These are phyloP conservation scores for Heliconius cydno DNA, from an alignment of 2,888 invertebrate species.

Conservation along the genomic window DNA sequence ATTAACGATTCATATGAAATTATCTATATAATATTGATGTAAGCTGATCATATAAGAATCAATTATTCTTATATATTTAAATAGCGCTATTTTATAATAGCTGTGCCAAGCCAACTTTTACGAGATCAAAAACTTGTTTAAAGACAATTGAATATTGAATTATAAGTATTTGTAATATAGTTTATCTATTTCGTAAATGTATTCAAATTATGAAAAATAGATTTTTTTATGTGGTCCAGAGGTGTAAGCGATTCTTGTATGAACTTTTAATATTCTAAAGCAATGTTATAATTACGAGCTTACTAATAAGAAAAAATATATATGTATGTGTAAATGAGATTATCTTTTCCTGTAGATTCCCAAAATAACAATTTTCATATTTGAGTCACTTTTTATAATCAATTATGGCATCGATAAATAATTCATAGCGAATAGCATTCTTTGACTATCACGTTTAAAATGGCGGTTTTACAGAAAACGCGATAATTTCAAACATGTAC, in stretches of 20 bases:
- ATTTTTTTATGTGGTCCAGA: constrained; percentile 11
- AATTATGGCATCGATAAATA: not conserved
- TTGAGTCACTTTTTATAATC: not conserved
- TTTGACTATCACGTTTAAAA: not conserved
- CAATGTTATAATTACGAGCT: not conserved
- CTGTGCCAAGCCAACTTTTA: not conserved
- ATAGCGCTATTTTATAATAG: constrained; percentile 1
- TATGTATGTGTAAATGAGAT: not conserved
- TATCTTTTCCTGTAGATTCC: not conserved
- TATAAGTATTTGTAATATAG: not conserved
- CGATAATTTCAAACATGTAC: not conserved
- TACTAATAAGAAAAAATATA: not conserved
- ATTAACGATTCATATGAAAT: constrained; percentile 12
- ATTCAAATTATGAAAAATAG: not conserved
- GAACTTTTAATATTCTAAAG: not conserved
- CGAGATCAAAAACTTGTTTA: not conserved
- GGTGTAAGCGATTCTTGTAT: not conserved
- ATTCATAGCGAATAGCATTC: not conserved
- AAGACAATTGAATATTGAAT: not conserved
- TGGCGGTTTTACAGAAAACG: not conserved
- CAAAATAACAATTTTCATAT: not conserved
- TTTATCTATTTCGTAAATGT: not conserved
- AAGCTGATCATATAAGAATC: constrained; percentile 24
- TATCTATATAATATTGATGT: not conserved
- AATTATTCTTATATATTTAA: constrained; percentile 5